These are phyloP conservation scores for Andrena praecox DNA, from an alignment of 2,888 invertebrate genomes.

Conservation along the genomic window DNA sequence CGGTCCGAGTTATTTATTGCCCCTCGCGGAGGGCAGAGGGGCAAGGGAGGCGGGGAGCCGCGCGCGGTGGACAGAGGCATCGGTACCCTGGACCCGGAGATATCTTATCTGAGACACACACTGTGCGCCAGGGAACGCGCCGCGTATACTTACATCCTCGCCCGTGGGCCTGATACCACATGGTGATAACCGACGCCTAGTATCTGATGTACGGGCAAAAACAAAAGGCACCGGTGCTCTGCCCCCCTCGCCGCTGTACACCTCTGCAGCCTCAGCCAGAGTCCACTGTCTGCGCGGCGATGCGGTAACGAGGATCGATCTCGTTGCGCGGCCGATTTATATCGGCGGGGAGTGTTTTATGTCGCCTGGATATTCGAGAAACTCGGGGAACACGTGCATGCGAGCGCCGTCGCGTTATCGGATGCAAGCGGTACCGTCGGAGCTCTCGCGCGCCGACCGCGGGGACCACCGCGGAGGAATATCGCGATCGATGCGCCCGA, in stretches of 20 bases:
- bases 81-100: slow-evolving; percentile 79
- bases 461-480: slow-evolving; percentile 61
- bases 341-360: slow-evolving; percentile 64
- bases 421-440: slow-evolving; percentile 28
- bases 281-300: slow-evolving; percentile 18
- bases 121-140: slow-evolving; percentile 70
- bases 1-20: slow-evolving; percentile 82
- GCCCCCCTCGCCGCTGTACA: slow-evolving; percentile 23
- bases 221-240: slow-evolving; percentile 75
- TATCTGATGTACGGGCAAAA: slow-evolving; percentile 82
- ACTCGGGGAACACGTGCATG: slow-evolving; percentile 59
- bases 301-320: slow-evolving; percentile 77
- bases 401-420: slow-evolving; percentile 52
- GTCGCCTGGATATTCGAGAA: slow-evolving; percentile 60
- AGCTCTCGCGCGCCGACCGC: slow-evolving; percentile 19
- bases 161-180: slow-evolving; percentile 81
- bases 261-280: slow-evolving; percentile 26
- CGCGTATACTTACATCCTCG: slow-evolving; percentile 78
- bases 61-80: slow-evolving; percentile 81
- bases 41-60: slow-evolving; percentile 20
- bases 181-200: slow-evolving; percentile 79
- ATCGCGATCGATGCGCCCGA: slow-evolving; percentile 46
- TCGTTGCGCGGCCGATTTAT: slow-evolving; percentile 71
- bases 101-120: slow-evolving; percentile 82
- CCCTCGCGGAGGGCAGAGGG: slow-evolving; percentile 78